Percentiles rank a stretch among this genome's conserved stretches.
Conservation (phyloP, 2,888 invertebrate species). For the Tricholauxania praeusta region DNA sequence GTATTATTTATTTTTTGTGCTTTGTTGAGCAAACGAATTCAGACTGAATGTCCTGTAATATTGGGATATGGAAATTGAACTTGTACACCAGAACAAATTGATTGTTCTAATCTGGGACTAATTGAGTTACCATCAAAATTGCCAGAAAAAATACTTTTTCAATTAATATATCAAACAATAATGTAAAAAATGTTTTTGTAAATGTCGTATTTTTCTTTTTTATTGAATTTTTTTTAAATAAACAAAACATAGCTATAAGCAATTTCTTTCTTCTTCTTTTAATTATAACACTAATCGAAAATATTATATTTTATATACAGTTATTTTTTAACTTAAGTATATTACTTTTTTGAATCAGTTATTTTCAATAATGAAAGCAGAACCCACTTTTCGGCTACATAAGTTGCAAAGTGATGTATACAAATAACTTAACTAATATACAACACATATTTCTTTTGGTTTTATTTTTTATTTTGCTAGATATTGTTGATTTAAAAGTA, state of each 20-base stretch:
- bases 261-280: not conserved
- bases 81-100: slow-evolving; percentile 69
- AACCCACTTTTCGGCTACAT: too few relatives aligned
- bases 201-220: not conserved
- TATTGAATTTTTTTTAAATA: not conserved
- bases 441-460: too few relatives aligned
- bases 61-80: slow-evolving; percentile 65
- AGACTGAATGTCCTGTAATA: slow-evolving; percentile 65
- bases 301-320: slow-evolving; percentile 21
- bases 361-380: too few relatives aligned
- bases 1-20: too few relatives aligned
- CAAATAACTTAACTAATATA: too few relatives aligned
- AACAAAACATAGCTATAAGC: slow-evolving; percentile 21
- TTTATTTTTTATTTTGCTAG: too few relatives aligned
- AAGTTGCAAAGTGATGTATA: too few relatives aligned
- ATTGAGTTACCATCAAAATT: slow-evolving; percentile 77
- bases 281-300: slow-evolving; percentile 28
- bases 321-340: slow-evolving; percentile 23
- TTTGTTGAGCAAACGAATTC: slow-evolving; percentile 71
- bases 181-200: not conserved
- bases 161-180: slow-evolving; percentile 1
- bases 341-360: too few relatives aligned
- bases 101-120: slow-evolving; percentile 79
- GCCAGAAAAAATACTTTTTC: slow-evolving; percentile 72
- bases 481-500: too few relatives aligned